phyloP scores from a whole-genome alignment of 2,888 invertebrate genomes.

The Erebia palarica region DNA sequence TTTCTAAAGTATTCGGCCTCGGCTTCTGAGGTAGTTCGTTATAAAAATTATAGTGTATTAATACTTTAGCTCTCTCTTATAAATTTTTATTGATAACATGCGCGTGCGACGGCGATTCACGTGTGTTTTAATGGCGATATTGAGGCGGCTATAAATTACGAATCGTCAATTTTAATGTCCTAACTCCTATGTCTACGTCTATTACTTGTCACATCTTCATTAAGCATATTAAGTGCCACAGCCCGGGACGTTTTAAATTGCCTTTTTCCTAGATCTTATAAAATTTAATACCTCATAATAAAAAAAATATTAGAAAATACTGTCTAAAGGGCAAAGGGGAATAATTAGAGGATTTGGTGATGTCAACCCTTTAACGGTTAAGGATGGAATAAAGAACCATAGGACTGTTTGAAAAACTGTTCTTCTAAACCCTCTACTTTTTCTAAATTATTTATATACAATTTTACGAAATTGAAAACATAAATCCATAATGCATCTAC shows the following conservation, averaged over 20 bases:
- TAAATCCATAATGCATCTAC: too few relatives aligned
- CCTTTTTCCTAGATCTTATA: too few relatives aligned
- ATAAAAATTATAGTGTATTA: conserved; percentile 80
- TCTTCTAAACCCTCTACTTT: too few relatives aligned
- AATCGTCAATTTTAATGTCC: conserved; percentile 3
- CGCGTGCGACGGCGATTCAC: conserved; percentile 54
- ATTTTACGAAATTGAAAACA: too few relatives aligned
- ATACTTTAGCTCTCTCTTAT: conserved; percentile 64
- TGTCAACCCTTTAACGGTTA: not conserved
- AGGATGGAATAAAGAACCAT: not conserved
- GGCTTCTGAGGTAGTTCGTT: conserved; percentile 81
- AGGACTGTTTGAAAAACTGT: too few relatives aligned
- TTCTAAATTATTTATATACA: too few relatives aligned
- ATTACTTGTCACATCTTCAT: not conserved
- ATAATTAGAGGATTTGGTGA: not conserved
- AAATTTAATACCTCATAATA: too few relatives aligned
- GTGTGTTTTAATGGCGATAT: conserved; percentile 33
- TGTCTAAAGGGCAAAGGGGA: not conserved
- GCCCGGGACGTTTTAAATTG: too few relatives aligned
- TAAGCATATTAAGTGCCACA: not conserved
- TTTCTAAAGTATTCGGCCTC: conserved; percentile 56
- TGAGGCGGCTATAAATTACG: conserved; percentile 27
- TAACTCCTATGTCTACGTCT: not conserved
- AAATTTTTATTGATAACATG: conserved; percentile 68
- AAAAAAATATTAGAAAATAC: too few relatives aligned